Evolutionary conservation across 2,113 vertebrate genomes (phyloP).

Genomic region (Rostratula benghalensis): DNA sequence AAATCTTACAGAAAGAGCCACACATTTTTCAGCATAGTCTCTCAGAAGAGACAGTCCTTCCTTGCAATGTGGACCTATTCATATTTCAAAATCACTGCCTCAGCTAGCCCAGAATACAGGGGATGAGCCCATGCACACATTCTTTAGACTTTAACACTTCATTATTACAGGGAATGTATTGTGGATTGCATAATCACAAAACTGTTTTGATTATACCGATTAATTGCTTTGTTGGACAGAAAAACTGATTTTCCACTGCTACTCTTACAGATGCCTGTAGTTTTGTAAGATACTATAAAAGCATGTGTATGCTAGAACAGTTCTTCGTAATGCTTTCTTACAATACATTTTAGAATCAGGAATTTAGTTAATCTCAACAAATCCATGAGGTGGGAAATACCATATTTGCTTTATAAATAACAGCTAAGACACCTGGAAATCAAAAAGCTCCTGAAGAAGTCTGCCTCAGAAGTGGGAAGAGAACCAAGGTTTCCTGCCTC

Average conservation of each 20-base stretch:
- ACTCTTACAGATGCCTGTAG: background rate
- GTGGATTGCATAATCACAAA: background rate
- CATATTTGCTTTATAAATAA: background rate
- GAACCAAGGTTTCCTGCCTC: background rate
- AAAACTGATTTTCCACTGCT: background rate
- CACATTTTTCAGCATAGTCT: background rate
- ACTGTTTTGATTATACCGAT: background rate
- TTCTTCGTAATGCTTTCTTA: conserved; percentile 28
- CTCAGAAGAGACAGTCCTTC: background rate
- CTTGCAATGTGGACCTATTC: background rate
- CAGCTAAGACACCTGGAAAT: background rate
- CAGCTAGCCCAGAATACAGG: background rate
- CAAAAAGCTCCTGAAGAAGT: background rate
- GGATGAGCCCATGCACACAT: background rate
- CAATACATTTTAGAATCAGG: conserved; percentile 25
- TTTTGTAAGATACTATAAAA: background rate
- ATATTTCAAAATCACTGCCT: background rate
- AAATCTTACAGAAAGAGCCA: background rate
- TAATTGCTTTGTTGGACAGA: background rate
- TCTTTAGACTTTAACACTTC: background rate
- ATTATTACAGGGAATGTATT: background rate
- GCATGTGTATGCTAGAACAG: fast-evolving
- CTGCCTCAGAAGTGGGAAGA: background rate
- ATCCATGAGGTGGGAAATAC: background rate
- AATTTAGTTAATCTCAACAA: conserved; percentile 38